Base-by-base conservation (phyloP, 2,113 vertebrate genomes). In the Amphiprion percula region DNA sequence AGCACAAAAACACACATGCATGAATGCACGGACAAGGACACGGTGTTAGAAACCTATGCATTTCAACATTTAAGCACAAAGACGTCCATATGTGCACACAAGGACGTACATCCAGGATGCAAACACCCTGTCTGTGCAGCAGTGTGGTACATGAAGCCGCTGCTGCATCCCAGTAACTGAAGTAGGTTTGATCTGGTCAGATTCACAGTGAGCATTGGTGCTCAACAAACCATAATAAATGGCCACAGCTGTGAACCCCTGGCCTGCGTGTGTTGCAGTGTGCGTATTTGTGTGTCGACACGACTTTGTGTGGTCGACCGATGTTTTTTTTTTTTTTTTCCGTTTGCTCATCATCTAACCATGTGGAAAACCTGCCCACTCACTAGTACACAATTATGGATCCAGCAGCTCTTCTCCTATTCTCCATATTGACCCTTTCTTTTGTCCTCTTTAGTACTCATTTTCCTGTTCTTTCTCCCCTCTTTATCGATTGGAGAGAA, bases 141-240 rank as follows among this genome's bases (percentile, higher is more conserved):
- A 0, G 33, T 0, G 46, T 4, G 0, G 23, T 50, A 62, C 68
- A 24, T 52, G 44, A 23, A 75, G 33, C 39, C 5, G 10, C 49
- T 11, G n/a, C 56, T 49, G 30, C 44, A 26, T 74, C 75, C 33
- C 19, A 28, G 67, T 46, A 52, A 62, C 24, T 49, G 30, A 54
- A 66, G 71, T 23, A 33, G 26, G 76, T 70, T 65, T 46, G 73
- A 71, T 68, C 17, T 62, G 68, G 70, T 67, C 8, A n/a, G 55
- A 78, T 61, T 77, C 54, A 69, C 79, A 63, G 71, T 14, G 56
- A 84, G 73, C 64, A 54, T 28, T 55, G 6, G 53, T 79, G 79
- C 73, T 85, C 79, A 81, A 55, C 63, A 84, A 77, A 75, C 65
- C 66, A 59, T 56, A 77, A 83, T 79, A 76, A 83, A 83, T 46